Evolutionary conservation across 2,113 vertebrate genomes (phyloP).

Genomic region (cattle (Bos taurus)): ARS-UCD2.0 NC_037341.1:53215501-53216000

Average conservation of each 20-base stretch:
- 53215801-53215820: background rate
- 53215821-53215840: background rate
- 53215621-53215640: background rate
- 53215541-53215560: background rate
- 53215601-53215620: background rate
- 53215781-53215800: background rate
- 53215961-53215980: background rate
- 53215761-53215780: background rate
- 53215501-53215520: background rate
- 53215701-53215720: background rate
- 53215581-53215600: background rate
- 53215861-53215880: background rate
- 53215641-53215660: background rate
- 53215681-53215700: background rate
- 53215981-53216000: rapidly evolving
- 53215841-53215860: background rate
- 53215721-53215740: background rate
- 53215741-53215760: background rate
- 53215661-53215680: background rate
- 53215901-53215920: background rate
- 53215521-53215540: background rate
- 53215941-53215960: background rate
- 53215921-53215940: background rate
- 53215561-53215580: background rate
- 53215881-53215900: background rate